phyloP scores from a whole-genome alignment of 2,888 invertebrate species.

The Xestia rhomboidea region DNA sequence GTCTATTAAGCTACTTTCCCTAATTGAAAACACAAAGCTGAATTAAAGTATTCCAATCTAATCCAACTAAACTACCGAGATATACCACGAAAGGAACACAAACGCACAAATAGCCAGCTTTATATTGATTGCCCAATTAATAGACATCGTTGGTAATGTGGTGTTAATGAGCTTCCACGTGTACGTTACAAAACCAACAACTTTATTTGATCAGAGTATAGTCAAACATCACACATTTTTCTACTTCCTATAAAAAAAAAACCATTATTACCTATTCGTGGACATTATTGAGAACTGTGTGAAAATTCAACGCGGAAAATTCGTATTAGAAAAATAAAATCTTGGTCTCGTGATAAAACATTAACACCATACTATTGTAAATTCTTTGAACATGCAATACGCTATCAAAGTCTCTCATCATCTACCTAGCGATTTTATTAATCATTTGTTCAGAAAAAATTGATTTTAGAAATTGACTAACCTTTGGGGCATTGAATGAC shows the following conservation, averaged over 20 bases:
- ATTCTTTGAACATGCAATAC: not conserved
- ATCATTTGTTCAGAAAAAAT: too few relatives aligned
- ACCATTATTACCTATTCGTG: too few relatives aligned
- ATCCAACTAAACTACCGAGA: not conserved
- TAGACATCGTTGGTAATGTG: constrained; percentile 57
- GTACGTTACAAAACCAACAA: constrained; percentile 53
- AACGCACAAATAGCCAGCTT: constrained; percentile 21
- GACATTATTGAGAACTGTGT: not conserved
- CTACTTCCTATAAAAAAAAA: not conserved
- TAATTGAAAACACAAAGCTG: not conserved
- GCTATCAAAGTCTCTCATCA: not conserved
- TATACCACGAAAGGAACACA: not conserved
- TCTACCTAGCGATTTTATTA: not conserved
- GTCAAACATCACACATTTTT: not conserved
- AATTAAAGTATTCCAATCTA: not conserved
- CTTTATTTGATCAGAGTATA: constrained; percentile 49
- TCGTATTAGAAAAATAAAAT: not conserved
- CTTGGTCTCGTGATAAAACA: not conserved
- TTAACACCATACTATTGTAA: not conserved
- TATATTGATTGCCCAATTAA: constrained; percentile 73
- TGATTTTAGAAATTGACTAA: too few relatives aligned
- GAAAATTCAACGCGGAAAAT: not conserved
- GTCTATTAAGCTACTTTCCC: not conserved
- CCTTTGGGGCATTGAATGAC: too few relatives aligned
- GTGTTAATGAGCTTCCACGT: constrained; percentile 59